Evolutionary conservation across 2,113 vertebrate genomes (phyloP), one percentile per base, ranked within the genome.

Genomic region (Aegithalos caudatus): DNA sequence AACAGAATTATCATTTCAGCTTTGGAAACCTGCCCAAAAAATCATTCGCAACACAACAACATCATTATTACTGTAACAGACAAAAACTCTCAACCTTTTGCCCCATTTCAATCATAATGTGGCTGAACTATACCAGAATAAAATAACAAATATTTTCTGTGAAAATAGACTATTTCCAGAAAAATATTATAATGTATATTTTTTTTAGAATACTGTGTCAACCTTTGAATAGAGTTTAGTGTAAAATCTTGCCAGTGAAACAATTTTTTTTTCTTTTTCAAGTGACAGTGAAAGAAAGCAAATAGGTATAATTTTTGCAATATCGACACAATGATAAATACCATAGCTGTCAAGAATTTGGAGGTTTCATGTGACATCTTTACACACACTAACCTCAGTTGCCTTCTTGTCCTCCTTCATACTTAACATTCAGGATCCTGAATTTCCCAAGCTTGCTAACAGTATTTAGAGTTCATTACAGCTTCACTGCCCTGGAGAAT

Each of bases 21-120:
- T 53, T 56, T 97, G 95, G 96, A 95, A 97, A 92, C 35, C 15
- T 85, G 79, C 91, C 83, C 13, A 13, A 96, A 96, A 96, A 24
- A 82, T 14, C 67, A 91, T 94, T 95, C 78, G 88, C 53, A 88
- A 81, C 28, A 94, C 56, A 94, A 42, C 60, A 92, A 17, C 78
- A 38, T 91, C 78, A 87, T 94, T 92, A 94, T 33, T 95, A 94
- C 27, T 37, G 69, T 11, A 95, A 56, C 31, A 91, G 77, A 88
- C 57, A 83, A 95, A 85, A 87, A 65, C 22, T 4, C 25, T 91
- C 78, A 74, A 70, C 42, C 20, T 79, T 93, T 85, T 86, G 61
- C 25, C 21, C 29, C 37, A 66, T 93, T 94, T 95, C 65, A 95
- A 60, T 92, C 71, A 81, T 60, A 78, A 40, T 60, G 33, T 67